Base-by-base conservation (phyloP, 1,140 invertebrate species). In the Bilobella aurantiaca region DNA sequence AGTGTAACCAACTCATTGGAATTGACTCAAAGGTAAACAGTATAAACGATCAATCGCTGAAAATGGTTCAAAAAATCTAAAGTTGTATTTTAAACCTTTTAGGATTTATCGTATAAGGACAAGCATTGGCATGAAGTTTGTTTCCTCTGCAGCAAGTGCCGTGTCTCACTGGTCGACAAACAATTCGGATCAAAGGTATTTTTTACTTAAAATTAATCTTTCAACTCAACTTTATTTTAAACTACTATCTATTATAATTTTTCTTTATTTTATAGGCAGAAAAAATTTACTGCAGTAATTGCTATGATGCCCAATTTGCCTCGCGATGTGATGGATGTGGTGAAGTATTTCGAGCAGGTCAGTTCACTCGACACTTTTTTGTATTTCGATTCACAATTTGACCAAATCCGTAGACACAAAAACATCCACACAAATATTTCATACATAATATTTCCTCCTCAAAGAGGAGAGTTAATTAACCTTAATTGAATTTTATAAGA, bases 91-190 rank as follows among this genome's bases (percentile, higher is more conserved):
- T 53, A 8, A 3, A 53, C 12, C 3, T 30, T 59, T 59, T 28
- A 99, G 96, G 97, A 99, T 84, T 83, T 99, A 76, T 98, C 96
- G 57, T 99, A 99, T 86, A 99, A 99, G 82, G 96, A 99, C 79
- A 96, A 96, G 80, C 96, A 99, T 78, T 99, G 96, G 96, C 96
- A 98, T 80, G 96, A 98, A 81, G 63, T 63, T 46, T 99, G 97
- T 78, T 99, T 99, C 86, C 84, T 98, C 74, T 99, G 97, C 84
- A 88, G 86, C 79, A 96, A 95, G 81, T 99, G 97, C 81, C 87
- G 92, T 78, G 87, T 94, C 71, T 96, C 93, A 58, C 84, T 99
- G 76, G 96, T 99, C 62, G 96, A 98, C 83, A 96, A 98, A 83
- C 96, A 98, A 77, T 99, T 99, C 77, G 97, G 96, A 73, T 93